Base-by-base conservation (phyloP, 1,140 invertebrate species). In the Steinernema khuongi region DNA sequence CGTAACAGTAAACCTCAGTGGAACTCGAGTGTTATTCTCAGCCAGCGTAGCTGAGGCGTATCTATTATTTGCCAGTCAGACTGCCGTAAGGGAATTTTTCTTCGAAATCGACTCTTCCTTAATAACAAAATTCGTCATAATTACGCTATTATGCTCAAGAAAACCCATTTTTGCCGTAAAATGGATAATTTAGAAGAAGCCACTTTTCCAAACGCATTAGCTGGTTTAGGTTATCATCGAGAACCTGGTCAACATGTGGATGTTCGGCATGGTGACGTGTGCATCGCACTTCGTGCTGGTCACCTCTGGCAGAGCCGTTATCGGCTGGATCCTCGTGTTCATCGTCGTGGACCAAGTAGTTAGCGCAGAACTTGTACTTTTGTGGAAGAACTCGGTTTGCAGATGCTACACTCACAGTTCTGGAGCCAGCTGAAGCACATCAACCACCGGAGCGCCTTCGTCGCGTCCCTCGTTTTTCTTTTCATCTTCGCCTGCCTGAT, bases 191-290 rank as follows among this genome's bases (percentile, higher is more conserved):
- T 41, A 7, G 36, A 41, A 41, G n/a, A 11, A n/a, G 7, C 36
- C 7, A 11, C 7, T 11, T 41, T 41, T 41, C 36, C 7, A 41
- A 41, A 41, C n/a, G 36, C n/a, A n/a, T n/a, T n/a, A n/a, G n/a
- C n/a, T n/a, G n/a, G n/a, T 60, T 60, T 22, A 60, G 50, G 22
- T 60, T 7, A 60, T 60, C 26, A 60, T 60, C 50, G 50, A 60
- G 22, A 60, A 60, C 50, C 50, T 60, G 2, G 50, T 60, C 50
- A 60, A 60, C 50, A 60, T 60, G 50, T 60, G 50, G 50, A 60
- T 60, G 50, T 60, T 60, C 22, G 50, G 50, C 7, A 60, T 60
- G 50, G 50, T 60, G 11, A 60, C 50, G 7, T 60, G 50, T 22
- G 50, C 50, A 22, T 60, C 50, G 4, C 50, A 60, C 19, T 17